Evolutionary conservation across 2,113 vertebrate species (phyloP).

Genomic region (Eidolon helvum): DNA sequence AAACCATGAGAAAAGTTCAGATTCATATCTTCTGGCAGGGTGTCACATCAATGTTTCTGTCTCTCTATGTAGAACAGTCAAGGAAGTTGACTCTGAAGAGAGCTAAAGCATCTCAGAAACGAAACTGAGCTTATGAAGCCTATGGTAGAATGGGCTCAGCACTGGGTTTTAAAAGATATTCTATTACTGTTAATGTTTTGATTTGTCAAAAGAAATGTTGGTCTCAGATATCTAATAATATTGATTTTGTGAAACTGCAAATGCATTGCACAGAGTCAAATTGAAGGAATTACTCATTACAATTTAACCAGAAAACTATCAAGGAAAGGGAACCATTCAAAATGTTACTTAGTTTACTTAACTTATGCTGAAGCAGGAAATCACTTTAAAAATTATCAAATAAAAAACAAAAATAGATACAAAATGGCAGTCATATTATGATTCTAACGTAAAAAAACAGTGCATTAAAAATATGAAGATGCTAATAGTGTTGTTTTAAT

Average conservation of each 20-base stretch:
- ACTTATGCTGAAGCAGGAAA: slow-evolving; percentile 50
- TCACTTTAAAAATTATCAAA: slow-evolving; percentile 47
- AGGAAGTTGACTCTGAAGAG: neutral
- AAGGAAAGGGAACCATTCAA: slow-evolving; percentile 37
- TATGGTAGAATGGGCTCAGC: neutral
- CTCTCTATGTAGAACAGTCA: neutral
- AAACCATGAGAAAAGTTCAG: neutral
- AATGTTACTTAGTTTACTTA: slow-evolving; percentile 66
- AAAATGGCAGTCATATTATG: neutral
- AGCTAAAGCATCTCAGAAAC: neutral
- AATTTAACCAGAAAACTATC: slow-evolving; percentile 54
- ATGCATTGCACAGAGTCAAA: neutral
- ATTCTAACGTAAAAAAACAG: neutral
- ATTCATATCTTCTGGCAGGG: neutral
- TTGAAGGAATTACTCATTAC: neutral
- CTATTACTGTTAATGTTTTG: neutral
- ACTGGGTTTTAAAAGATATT: neutral
- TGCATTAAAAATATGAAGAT: neutral
- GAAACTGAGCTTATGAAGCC: neutral
- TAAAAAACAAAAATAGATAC: neutral
- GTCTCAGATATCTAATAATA: neutral
- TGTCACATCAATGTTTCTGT: neutral
- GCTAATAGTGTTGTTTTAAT: neutral
- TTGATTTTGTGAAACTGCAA: neutral
- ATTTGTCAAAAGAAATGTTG: slow-evolving; percentile 7